phyloP scores from a whole-genome alignment of 1,140 invertebrate genomes.

The Saccostrea glomerata region DNA sequence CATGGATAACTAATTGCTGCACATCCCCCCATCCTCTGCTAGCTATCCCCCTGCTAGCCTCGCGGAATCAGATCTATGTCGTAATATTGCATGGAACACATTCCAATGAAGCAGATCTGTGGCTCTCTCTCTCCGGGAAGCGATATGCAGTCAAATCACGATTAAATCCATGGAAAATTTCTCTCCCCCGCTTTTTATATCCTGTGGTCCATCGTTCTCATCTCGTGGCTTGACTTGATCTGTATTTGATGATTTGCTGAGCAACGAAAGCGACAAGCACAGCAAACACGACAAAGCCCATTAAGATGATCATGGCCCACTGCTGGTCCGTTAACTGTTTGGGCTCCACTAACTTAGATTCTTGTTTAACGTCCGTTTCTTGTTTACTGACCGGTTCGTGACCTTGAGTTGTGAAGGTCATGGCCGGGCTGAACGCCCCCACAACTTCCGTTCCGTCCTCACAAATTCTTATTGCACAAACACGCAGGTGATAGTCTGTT shows the following conservation, averaged over 20 bases:
- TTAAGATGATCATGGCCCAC: conserved; percentile 83
- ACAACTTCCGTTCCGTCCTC: conserved; percentile 80
- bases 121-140: neutral
- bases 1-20: conserved; percentile 14
- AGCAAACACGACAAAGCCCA: conserved; percentile 83
- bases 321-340: conserved; percentile 84
- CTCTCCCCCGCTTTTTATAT: conserved; percentile 3
- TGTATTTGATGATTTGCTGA: conserved; percentile 79
- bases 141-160: neutral
- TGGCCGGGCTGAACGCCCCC: conserved; percentile 84
- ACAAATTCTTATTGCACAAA: conserved; percentile 85
- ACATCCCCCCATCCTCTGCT: neutral
- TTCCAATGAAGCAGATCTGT: conserved; percentile 27
- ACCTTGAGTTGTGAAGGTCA: conserved; percentile 81
- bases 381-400: conserved; percentile 64
- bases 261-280: conserved; percentile 83
- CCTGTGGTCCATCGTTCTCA: neutral
- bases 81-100: conserved; percentile 9
- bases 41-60: too few relatives aligned
- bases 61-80: neutral
- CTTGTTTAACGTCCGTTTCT: conserved; percentile 40
- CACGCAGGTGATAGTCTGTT: conserved; percentile 86
- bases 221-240: conserved; percentile 51
- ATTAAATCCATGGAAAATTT: neutral
- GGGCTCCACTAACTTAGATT: conserved; percentile 71